These are phyloP conservation scores for Puntigrus tetrazona DNA, from an alignment of 2,113 vertebrate species.

Conservation along the genomic window DNA sequence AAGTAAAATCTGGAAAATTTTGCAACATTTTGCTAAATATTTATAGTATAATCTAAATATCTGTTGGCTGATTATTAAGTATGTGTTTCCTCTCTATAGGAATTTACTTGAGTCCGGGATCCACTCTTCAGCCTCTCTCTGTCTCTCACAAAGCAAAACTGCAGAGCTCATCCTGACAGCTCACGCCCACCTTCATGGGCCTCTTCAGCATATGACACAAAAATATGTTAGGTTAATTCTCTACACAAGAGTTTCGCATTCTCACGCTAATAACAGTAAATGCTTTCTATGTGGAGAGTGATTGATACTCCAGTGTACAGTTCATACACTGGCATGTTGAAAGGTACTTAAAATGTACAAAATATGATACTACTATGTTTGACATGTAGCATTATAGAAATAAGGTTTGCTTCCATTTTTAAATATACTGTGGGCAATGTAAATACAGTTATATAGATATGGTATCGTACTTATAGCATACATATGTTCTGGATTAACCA, in stretches of 20 bases:
- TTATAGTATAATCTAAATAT: background rate
- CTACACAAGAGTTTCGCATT: accelerated
- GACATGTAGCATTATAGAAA: background rate
- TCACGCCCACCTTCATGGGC: constrained; percentile 77
- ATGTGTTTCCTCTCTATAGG: constrained; percentile 27
- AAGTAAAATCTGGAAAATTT: background rate
- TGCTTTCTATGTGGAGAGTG: background rate
- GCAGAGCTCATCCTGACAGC: constrained; percentile 69
- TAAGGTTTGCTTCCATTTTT: background rate
- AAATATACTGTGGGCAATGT: background rate
- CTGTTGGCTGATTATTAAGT: background rate
- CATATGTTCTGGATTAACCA: background rate
- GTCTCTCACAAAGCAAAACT: constrained; percentile 73
- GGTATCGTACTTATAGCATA: background rate
- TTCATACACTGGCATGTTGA: background rate
- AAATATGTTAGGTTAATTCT: background rate
- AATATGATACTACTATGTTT: background rate
- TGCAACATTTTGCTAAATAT: background rate
- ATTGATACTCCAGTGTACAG: background rate
- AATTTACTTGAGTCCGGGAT: constrained; percentile 73
- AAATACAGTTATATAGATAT: background rate
- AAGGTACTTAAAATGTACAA: background rate
- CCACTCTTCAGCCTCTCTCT: constrained; percentile 67
- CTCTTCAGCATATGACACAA: constrained; percentile 68
- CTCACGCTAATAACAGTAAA: background rate